These are phyloP conservation scores for Fulica atra DNA, from an alignment of 2,113 vertebrate species.

Conservation along the genomic window DNA sequence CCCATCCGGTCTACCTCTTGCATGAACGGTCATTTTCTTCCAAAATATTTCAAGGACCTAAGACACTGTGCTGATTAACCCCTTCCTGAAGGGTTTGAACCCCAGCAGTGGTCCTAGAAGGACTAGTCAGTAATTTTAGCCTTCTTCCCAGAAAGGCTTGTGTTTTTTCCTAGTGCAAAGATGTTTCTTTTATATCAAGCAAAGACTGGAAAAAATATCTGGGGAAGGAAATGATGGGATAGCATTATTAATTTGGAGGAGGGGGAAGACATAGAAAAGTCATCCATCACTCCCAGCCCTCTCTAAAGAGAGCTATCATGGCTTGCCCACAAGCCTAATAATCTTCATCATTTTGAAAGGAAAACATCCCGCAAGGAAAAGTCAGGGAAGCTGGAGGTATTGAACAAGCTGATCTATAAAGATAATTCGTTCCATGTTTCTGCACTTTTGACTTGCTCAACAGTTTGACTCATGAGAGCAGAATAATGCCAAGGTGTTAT, in stretches of 20 bases:
- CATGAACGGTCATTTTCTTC: neutral
- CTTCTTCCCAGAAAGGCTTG: neutral
- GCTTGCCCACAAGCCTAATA: conserved; percentile 35
- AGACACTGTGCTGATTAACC: conserved; percentile 22
- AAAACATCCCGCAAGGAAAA: conserved; percentile 3
- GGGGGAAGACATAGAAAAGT: neutral
- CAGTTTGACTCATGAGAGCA: conserved; percentile 67
- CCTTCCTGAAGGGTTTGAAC: neutral
- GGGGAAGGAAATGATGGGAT: neutral
- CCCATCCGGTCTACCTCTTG: conserved; percentile 1
- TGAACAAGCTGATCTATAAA: conserved; percentile 59
- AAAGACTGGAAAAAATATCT: conserved; percentile 13
- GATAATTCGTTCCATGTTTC: conserved; percentile 70
- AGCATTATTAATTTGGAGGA: neutral
- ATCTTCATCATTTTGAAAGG: conserved; percentile 52
- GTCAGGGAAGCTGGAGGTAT: conserved; percentile 15
- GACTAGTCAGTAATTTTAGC: neutral
- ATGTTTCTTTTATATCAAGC: neutral
- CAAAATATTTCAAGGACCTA: neutral
- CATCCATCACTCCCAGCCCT: conserved; percentile 1
- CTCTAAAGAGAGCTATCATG: conserved; percentile 16
- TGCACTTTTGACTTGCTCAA: conserved; percentile 63
- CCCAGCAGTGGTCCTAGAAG: neutral
- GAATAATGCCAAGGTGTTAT: conserved; percentile 70
- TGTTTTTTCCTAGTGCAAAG: neutral